Base-by-base conservation (phyloP, 2,888 invertebrate species). In the Scaptomyza caliginosa region DNA sequence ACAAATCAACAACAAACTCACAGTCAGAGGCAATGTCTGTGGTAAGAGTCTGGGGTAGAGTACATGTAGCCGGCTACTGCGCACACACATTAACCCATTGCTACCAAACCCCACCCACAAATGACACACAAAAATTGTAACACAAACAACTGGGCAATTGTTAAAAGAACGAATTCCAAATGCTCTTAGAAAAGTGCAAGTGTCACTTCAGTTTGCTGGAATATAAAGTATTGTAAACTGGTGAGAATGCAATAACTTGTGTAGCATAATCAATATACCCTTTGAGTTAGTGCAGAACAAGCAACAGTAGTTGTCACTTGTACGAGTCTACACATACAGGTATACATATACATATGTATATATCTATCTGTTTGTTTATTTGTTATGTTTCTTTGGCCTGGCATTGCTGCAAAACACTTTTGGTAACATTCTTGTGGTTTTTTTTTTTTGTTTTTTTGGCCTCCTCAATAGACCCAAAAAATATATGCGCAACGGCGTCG, bases 361-460 rank as follows among this genome's bases (percentile, higher is more conserved):
- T 16, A 16, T n/a, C 11, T 43, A 28, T 38, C 8, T 38, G 28
- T 45, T 38, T 50, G 17, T 50, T 36, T 38, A 28, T 38, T n/a
- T 19, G 34, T 28, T 38, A 26, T 45, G 30, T 16, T 40, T 5
- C 19, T 28, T 69, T 68, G 58, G 36, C 60, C 69, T 74, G 62
- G 68, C 52, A 55, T 57, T 39, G 54, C 48, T 24, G 48, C 57
- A 64, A 74, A 75, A 63, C 75, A 76, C 67, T 79, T 77, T 84
- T 88, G 88, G 84, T 75, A 77, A 84, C 75, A 84, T 88, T 88
- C 85, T 84, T 84, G 86, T 86, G 84, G 85, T 74, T 80, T 85
- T 45, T 45, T 17, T 26, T 38, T 5, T 30, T 4, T 30, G 4
- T 13, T 2, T 38, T 38, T 17, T 58, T 10, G 32, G 45, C 54